Conservation (phyloP, 2,113 vertebrate species). For the Piprites chloris region DNA sequence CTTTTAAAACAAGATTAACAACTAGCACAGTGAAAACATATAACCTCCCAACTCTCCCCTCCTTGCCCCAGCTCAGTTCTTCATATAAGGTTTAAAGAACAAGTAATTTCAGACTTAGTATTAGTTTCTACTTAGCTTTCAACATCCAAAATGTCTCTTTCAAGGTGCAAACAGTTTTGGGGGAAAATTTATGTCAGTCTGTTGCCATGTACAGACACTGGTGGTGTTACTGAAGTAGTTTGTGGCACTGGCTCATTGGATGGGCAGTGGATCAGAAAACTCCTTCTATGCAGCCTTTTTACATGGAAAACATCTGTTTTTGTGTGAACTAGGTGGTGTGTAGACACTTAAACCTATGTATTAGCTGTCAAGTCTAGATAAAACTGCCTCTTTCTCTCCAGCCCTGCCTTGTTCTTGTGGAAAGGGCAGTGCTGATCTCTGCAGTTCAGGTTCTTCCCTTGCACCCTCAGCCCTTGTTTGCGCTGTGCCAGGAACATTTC, state of each 20-base stretch:
- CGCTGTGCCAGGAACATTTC: background rate
- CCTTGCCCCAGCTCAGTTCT: background rate
- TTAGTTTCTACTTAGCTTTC: background rate
- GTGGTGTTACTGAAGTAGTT: background rate
- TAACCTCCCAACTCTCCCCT: background rate
- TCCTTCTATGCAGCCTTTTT: background rate
- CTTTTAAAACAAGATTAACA: background rate
- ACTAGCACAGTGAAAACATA: background rate
- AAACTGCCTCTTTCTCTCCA: background rate
- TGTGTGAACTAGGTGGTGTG: background rate
- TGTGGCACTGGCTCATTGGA: background rate
- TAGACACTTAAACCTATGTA: background rate
- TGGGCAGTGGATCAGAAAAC: background rate
- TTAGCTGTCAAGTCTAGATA: background rate
- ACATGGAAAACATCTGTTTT: background rate
- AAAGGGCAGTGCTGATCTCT: background rate
- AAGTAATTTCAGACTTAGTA: background rate
- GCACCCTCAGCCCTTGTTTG: background rate
- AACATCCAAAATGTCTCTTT: background rate
- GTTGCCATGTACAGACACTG: rapidly evolving
- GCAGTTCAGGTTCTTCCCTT: rapidly evolving
- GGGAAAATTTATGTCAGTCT: background rate
- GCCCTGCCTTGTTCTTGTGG: background rate
- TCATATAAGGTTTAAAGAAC: background rate
- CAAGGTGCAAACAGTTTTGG: background rate